phyloP scores from a whole-genome alignment of 2,888 invertebrate genomes.

The Polydesmus complanatus region DNA sequence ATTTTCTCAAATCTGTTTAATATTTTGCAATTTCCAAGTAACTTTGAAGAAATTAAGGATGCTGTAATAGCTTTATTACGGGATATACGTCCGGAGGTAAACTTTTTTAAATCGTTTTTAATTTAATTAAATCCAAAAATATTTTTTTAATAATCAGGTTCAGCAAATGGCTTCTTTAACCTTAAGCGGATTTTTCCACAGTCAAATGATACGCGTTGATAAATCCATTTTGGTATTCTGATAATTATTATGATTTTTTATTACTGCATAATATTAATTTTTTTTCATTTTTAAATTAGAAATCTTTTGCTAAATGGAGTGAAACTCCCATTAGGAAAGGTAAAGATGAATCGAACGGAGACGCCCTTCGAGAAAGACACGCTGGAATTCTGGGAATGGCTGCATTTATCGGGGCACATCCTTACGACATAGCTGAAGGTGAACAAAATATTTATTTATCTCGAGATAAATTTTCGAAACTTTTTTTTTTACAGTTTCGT shows the following conservation, averaged over 20 bases:
- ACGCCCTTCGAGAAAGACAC: constrained; percentile 41
- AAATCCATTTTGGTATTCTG: constrained; percentile 44
- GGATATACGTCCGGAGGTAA: constrained; percentile 52
- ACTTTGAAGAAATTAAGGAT: constrained; percentile 35
- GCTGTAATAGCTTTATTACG: constrained; percentile 52
- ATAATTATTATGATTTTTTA: constrained; percentile 26
- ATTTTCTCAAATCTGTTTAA: constrained; percentile 41
- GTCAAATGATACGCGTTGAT: constrained; percentile 49
- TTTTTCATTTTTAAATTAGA: constrained; percentile 1
- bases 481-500: no score
- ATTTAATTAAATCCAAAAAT: constrained; percentile 7
- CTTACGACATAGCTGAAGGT: constrained; percentile 70
- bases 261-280: background rate
- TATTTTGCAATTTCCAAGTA: constrained; percentile 28
- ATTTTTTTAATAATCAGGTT: constrained; percentile 38
- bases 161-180: constrained; percentile 67
- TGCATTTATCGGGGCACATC: constrained; percentile 71
- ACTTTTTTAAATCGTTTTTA: background rate
- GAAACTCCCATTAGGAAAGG: constrained; percentile 5
- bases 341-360: constrained; percentile 9
- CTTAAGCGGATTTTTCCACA: constrained; percentile 72
- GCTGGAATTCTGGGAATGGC: constrained; percentile 77
- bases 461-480: no score
- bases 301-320: background rate
- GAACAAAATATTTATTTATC: no score